Evolutionary conservation across 2,113 vertebrate genomes (phyloP).

Genomic region (Taurulus bubalis): DNA sequence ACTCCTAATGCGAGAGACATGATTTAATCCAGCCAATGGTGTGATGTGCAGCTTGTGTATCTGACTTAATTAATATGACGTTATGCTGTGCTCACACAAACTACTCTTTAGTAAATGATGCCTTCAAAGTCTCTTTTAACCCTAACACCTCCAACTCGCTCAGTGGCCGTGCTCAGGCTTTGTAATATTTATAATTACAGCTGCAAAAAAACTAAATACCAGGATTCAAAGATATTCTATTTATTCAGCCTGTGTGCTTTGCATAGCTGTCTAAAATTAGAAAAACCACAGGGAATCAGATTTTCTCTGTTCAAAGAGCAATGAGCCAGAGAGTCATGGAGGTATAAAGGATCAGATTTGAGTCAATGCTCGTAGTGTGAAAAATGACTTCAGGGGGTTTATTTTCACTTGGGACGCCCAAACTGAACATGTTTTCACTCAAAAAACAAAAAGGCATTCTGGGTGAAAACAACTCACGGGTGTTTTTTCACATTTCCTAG

Average conservation of each 20-base stretch:
- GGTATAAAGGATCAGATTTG: constrained; percentile 68
- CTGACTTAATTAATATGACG: constrained; percentile 28
- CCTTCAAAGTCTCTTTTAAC: constrained; percentile 30
- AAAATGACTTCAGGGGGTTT: constrained; percentile 52
- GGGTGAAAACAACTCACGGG: constrained; percentile 46
- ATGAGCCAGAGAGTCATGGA: constrained; percentile 58
- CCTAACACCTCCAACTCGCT: background rate
- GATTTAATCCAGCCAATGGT: constrained; percentile 14
- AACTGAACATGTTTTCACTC: constrained; percentile 55
- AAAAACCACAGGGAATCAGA: constrained; percentile 58
- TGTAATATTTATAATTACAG: constrained; percentile 26
- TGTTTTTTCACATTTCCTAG: constrained; percentile 52
- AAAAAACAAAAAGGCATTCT: constrained; percentile 25
- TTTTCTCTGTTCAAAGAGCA: constrained; percentile 66
- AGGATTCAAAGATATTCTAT: constrained; percentile 45
- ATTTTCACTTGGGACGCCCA: constrained; percentile 57
- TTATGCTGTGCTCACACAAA: constrained; percentile 30
- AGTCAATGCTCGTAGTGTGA: constrained; percentile 49
- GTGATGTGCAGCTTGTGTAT: constrained; percentile 24
- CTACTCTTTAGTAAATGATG: constrained; percentile 21
- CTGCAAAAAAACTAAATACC: constrained; percentile 31
- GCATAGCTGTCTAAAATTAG: constrained; percentile 61
- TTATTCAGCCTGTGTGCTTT: constrained; percentile 48
- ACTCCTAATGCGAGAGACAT: constrained; percentile 21
- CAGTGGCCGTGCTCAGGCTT: constrained; percentile 3